Conservation (phyloP, 2,797 vertebrate species). For the Syndactyla subalaris region DNA sequence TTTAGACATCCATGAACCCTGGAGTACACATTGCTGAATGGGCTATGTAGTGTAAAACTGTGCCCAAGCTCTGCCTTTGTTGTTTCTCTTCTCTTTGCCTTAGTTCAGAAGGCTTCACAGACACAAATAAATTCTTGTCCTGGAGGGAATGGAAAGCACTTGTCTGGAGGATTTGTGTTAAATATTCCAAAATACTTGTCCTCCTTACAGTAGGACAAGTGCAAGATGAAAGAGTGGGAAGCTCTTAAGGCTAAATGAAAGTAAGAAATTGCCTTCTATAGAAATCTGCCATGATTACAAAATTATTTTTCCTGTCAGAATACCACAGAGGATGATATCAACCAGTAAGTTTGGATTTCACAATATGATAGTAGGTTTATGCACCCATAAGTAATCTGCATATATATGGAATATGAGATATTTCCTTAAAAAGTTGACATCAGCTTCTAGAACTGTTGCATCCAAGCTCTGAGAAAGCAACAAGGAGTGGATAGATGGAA, state of each 20-base stretch:
- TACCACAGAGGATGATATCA: not conserved
- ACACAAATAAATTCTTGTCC: not conserved
- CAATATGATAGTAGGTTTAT: not conserved
- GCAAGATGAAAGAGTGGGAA: not conserved
- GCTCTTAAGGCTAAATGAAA: not conserved
- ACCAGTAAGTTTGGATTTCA: not conserved
- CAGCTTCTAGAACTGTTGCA: not conserved
- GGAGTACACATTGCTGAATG: accelerated
- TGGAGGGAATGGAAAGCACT: not conserved
- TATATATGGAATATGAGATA: not conserved
- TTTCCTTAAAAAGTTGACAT: not conserved
- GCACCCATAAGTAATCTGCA: not conserved
- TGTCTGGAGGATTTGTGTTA: not conserved
- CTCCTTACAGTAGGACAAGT: not conserved
- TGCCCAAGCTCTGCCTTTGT: not conserved
- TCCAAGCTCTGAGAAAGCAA: not conserved
- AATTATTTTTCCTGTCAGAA: not conserved
- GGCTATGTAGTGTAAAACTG: not conserved
- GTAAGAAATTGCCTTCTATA: not conserved
- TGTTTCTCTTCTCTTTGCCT: not conserved
- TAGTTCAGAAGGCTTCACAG: not conserved
- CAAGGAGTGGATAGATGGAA: not conserved
- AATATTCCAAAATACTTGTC: not conserved
- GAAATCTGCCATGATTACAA: not conserved
- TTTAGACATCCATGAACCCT: not conserved